Evolutionary conservation across 2,113 vertebrate species (phyloP).

Genomic region (Pungitius pungitius): DNA sequence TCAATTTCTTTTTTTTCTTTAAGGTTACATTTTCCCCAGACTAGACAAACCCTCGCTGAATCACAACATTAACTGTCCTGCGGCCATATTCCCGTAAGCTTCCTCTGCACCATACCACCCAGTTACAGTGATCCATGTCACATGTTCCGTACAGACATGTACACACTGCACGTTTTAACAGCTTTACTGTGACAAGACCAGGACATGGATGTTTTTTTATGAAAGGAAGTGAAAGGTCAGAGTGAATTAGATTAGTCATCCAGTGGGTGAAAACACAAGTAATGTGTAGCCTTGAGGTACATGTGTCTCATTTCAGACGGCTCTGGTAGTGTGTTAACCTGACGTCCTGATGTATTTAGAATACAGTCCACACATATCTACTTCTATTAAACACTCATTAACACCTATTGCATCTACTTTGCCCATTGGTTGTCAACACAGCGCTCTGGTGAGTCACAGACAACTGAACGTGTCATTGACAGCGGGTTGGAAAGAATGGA

Average conservation of each 20-base stretch:
- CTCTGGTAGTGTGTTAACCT: not conserved
- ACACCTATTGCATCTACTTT: not conserved
- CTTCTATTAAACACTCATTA: not conserved
- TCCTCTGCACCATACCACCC: conserved; percentile 31
- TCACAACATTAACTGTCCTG: conserved; percentile 25
- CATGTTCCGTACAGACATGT: conserved; percentile 7
- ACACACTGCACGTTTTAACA: conserved; percentile 5
- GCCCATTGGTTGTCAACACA: too few species aligned
- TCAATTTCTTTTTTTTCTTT: not conserved
- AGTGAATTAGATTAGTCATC: conserved; percentile 5
- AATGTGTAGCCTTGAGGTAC: not conserved
- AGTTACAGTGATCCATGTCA: conserved; percentile 18
- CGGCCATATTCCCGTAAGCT: conserved; percentile 29
- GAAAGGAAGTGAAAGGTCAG: conserved; percentile 24
- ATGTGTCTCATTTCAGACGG: not conserved
- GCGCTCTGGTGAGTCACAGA: not conserved
- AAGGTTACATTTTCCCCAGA: conserved; percentile 40
- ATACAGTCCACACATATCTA: not conserved
- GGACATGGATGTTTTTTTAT: conserved; percentile 10
- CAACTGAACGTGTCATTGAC: not conserved
- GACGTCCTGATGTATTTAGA: not conserved
- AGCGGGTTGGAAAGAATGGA: not conserved
- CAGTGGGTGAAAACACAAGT: conserved; percentile 20
- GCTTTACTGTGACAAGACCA: conserved; percentile 14
- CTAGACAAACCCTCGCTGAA: conserved; percentile 47